Percentiles rank a stretch among this genome's conserved stretches.
phyloP scores from a whole-genome alignment of 2,888 invertebrate genomes.

The Cantharis rustica region DNA sequence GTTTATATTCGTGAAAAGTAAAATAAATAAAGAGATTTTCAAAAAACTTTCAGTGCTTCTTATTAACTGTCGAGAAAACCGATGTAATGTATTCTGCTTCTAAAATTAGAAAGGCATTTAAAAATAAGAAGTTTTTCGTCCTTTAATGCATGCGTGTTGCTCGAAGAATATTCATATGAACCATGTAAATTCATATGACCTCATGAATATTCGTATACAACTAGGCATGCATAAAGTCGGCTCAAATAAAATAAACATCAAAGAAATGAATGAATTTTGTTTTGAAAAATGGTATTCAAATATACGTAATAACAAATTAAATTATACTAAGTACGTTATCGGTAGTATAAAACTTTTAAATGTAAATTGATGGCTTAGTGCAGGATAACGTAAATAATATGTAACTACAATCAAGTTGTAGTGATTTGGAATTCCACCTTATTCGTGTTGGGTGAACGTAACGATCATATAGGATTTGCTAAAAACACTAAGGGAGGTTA shows the following conservation, averaged over 20 bases:
- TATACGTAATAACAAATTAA: not conserved
- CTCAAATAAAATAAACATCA: not conserved
- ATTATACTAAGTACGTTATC: not conserved
- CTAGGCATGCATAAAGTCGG: not conserved
- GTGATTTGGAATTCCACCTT: not conserved
- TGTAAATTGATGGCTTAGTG: not conserved
- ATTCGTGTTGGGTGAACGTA: not conserved
- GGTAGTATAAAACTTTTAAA: not conserved
- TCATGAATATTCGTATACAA: not conserved
- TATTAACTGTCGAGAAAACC: not conserved
- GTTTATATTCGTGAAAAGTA: not conserved
- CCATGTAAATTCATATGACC: not conserved
- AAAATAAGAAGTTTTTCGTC: not conserved
- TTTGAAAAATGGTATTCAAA: not conserved
- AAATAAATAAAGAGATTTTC: not conserved
- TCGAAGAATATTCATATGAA: not conserved
- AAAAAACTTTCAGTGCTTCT: not conserved
- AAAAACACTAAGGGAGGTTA: not conserved
- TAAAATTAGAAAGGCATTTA: not conserved
- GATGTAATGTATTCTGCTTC: not conserved
- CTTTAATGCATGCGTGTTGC: not conserved
- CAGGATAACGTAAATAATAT: too few species aligned
- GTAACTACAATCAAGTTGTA: not conserved
- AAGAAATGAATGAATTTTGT: not conserved
- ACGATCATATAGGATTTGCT: not conserved